Evolutionary conservation across 2,113 vertebrate genomes (phyloP), one percentile per base, ranked within the genome.

Genomic region (Tetrao urogallus): DNA sequence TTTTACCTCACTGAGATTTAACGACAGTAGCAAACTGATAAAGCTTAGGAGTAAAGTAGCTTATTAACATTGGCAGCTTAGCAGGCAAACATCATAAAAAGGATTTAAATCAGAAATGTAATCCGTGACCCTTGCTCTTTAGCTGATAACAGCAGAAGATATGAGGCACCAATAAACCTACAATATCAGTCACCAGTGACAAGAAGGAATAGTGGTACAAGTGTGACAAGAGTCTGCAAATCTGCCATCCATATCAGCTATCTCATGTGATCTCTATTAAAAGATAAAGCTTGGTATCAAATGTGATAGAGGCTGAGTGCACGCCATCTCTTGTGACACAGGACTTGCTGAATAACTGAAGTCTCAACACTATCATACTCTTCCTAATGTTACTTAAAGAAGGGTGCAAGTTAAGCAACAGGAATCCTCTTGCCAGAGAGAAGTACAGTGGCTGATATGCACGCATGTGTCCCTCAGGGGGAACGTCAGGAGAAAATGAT

Each of bases 31-130:
- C 74, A 89, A 90, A 89, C 43, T 83, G 77, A 92, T 93, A 88
- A 86, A 90, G 73, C 65, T 90, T 74, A 71, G 48, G 67, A 82
- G 40, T 61, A 85, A 94, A 88, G 92, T 36, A 88, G 85, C 71
- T 74, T 74, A 88, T 72, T 92, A 83, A 57, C 19, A 48, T 38
- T 21, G 61, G 61, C 57, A 88, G 73, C 73, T 90, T 77, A 93
- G 76, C 73, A 63, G 40, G 80, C 56, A 95, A 91, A 81, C 52
- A 74, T 58, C 67, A 87, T 42, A 83, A 86, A 92, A 88, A 67
- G 57, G 57, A 83, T 56, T 93, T 74, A 56, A 36, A 72, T 30
- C 50, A 74, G 79, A 83, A 88, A 81, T 10, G n/a, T 63, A 75
- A 88, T 81, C 52, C 52, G 52, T 1, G 5, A n/a, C 60, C 47